These are phyloP conservation scores for Cyprinella venusta DNA, from an alignment of 2,797 vertebrate species.

Conservation along the genomic window DNA sequence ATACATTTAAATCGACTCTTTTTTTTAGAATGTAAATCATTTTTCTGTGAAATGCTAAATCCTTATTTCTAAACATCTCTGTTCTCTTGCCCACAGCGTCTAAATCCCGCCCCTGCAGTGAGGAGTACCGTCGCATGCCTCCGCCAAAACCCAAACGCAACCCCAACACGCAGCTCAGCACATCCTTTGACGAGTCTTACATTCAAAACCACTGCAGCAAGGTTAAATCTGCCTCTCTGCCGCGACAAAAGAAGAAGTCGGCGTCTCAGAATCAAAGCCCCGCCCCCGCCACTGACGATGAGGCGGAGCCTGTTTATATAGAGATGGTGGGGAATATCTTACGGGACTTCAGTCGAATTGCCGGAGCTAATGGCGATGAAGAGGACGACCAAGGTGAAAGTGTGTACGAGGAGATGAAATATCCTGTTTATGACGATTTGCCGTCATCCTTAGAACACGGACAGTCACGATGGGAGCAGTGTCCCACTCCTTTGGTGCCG, in stretches of 20 bases:
- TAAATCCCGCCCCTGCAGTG: constrained; percentile 80
- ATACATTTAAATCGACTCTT: background rate
- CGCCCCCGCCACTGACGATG: constrained; percentile 82
- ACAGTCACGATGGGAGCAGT: constrained; percentile 78
- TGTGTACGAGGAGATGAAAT: constrained; percentile 98
- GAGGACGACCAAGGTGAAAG: constrained; percentile 92
- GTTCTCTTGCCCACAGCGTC: constrained; percentile 58
- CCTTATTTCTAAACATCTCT: background rate
- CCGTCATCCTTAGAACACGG: constrained; percentile 45
- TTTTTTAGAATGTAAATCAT: background rate
- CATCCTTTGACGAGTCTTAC: constrained; percentile 93
- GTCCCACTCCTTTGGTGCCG: constrained; percentile 82
- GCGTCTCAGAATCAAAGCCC: constrained; percentile 84
- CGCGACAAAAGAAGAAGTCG: constrained; percentile 68
- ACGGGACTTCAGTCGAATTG: constrained; percentile 80
- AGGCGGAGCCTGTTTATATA: constrained; percentile 95
- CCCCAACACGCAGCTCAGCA: constrained; percentile 97
- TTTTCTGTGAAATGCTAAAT: background rate
- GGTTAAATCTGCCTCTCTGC: constrained; percentile 77
- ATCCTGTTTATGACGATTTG: constrained; percentile 87
- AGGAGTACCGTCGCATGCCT: constrained; percentile 92
- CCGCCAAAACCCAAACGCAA: constrained; percentile 96
- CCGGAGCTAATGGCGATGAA: constrained; percentile 64
- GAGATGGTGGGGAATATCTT: constrained; percentile 97
- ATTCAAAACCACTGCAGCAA: constrained; percentile 81